Base-by-base conservation (phyloP, 1,140 invertebrate genomes). In the Megathymus violae region DNA sequence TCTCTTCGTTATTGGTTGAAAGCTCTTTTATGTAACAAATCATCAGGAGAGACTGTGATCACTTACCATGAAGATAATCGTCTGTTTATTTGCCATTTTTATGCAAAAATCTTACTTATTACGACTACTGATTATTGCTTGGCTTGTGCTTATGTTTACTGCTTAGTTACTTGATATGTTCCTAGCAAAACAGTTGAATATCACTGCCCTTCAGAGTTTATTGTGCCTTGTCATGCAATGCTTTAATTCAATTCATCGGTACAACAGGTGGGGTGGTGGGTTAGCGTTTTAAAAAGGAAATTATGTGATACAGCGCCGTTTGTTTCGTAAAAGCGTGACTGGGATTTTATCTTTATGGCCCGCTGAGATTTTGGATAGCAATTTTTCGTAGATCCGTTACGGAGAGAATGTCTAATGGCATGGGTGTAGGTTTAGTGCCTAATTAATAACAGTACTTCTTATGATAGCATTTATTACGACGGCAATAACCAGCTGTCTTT, bases 191-290 rank as follows among this genome's bases (percentile, higher is more conserved):
- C 31, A 47, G 27, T 59, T 59, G 56, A 59, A 44, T 11, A 47
- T 47, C 56, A 14, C 19, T 47, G 56, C 16, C 16, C 71, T 71
- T 69, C 47, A 52, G 50, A 77, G 76, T 81, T 88, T 89, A 90
- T 71, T 85, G 82, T 81, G 48, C 64, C 69, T 73, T 74, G 78
- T 78, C 88, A 90, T 87, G 88, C 86, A 71, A 90, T 80, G 74
- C 69, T 85, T 78, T 83, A 86, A 89, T 87, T 87, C 80, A 85
- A 86, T 88, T 80, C 76, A 66, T 63, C 19, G 65, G 68, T 47
- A 78, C 78, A 81, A 87, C 83, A 88, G 85, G 81, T 88, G 80
- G 83, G 82, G 70, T 72, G 73, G 58, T 51, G 61, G 73, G 70
- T 76, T 72, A 76, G 50, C 68, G 67, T 75, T 74, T 48, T 76